phyloP scores from a whole-genome alignment of 2,888 invertebrate genomes.

The Minunthozetes semirufus region DNA sequence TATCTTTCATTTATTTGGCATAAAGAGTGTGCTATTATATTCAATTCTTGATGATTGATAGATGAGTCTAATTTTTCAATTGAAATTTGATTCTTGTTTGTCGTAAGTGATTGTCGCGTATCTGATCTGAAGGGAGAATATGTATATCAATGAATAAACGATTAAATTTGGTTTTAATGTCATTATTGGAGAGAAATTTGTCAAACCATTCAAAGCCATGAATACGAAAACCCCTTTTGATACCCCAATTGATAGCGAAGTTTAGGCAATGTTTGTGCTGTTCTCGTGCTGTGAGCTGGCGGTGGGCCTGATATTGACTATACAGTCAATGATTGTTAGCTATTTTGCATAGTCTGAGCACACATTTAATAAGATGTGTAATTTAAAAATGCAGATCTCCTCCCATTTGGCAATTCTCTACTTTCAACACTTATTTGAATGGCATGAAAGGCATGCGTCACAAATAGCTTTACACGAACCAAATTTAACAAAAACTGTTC shows the following conservation, averaged over 20 bases:
- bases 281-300: not conserved
- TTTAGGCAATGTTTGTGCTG: not conserved
- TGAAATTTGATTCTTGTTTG: not conserved
- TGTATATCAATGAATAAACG: not conserved
- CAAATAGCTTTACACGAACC: conserved; percentile 16
- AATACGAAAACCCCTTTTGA: conserved; percentile 12
- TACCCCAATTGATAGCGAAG: conserved; percentile 8
- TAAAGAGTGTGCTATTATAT: no score
- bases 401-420: conserved; percentile 17
- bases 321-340: conserved; percentile 21
- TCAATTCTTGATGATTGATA: not conserved
- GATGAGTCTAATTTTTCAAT: not conserved
- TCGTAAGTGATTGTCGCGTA: not conserved
- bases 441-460: conserved; percentile 13
- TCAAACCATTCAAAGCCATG: not conserved
- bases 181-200: conserved; percentile 9
- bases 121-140: not conserved
- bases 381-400: conserved; percentile 24
- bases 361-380: conserved; percentile 27
- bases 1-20: no score
- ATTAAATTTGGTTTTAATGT: conserved; percentile 20
- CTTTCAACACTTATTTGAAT: conserved; percentile 23
- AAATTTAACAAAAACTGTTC: conserved; percentile 5
- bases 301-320: not conserved
- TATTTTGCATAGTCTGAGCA: conserved; percentile 11